Evolutionary conservation across 37 sponge, comb jelly and placozoan genomes (phyloP), one percentile per base, ranked within the genome.

Genomic region (Theonella swinhoei): DNA sequence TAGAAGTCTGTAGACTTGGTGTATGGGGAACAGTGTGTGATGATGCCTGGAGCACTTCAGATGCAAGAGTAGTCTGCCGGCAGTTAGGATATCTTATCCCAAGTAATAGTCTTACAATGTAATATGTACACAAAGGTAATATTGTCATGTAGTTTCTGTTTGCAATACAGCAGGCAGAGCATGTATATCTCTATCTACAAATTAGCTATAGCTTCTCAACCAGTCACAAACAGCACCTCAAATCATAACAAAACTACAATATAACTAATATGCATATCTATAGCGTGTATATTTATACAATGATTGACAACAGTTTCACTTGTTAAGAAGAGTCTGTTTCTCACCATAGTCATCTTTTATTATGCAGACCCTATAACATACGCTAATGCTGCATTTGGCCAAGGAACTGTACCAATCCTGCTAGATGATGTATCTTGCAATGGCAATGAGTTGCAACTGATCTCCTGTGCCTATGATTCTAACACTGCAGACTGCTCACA

Each of bases 401-500:
- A n/a, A n/a, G n/a, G n/a, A n/a, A n/a, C n/a, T 82, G 83, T 74
- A 1, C 58, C 83, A 5, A 72, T 80, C 38, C 37, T 29, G 14
- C 33, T 87, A 42, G 81, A 79, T 37, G 30, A 87, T 54, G 76
- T 74, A 30, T 42, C 3, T 17, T 87, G 88, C 62, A 36, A 4
- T 72, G 88, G 88, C 4, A 75, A 59, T 14, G 88, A 87, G 60
- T 1, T 7, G 17, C 54, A 34, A 31, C 76, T 87, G 69, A 0
- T 68, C 14, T 42, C 73, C 25, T 87, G 88, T 73, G 38, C 35
- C 1, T 63, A 74, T 64, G 76, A 75, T 30, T 0, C 59, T 43
- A 11, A 62, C 36, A 84, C 76, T 65, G 58, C 39, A 2, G 80
- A 86, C 62, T 87, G 88, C 69, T 65, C 54, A 3, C 81, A 81